A percentile compares a stretch with the other conserved stretches of the same genome.
Evolutionary conservation across 2,797 vertebrate species (phyloP).

Genomic region (Rhyacichthys aspro): DNA sequence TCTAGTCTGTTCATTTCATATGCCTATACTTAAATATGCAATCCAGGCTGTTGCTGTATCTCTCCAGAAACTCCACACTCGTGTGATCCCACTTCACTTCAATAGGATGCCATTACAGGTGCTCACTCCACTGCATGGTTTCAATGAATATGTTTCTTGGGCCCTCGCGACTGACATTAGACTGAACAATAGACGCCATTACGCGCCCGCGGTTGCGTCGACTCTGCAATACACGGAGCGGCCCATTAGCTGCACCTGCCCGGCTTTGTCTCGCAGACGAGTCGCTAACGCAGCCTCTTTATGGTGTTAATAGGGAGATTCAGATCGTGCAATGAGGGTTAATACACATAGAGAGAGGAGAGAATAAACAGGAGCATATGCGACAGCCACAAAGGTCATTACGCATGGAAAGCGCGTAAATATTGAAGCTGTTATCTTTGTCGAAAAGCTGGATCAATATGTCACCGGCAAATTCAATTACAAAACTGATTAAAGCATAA

Average conservation of each 20-base stretch:
- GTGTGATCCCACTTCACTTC: constrained; percentile 17
- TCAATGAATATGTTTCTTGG: constrained; percentile 41
- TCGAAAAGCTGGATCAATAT: constrained; percentile 61
- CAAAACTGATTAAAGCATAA: constrained; percentile 48
- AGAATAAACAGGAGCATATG: background rate
- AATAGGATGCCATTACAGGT: constrained; percentile 41
- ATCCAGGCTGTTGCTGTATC: background rate
- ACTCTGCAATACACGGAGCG: constrained; percentile 45
- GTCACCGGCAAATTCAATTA: constrained; percentile 58
- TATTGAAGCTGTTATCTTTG: constrained; percentile 55
- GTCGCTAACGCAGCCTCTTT: constrained; percentile 35
- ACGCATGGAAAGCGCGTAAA: too few relatives aligned
- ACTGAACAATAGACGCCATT: constrained; percentile 45
- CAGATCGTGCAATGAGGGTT: constrained; percentile 7
- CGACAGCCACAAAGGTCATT: too few relatives aligned
- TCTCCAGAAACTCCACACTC: constrained; percentile 19
- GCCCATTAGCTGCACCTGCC: constrained; percentile 43
- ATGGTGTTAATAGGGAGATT: constrained; percentile 40
- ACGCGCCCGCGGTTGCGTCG: constrained; percentile 21
- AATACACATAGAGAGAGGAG: constrained; percentile 44
- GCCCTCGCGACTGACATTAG: constrained; percentile 24
- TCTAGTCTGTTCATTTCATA: too few relatives aligned
- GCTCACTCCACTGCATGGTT: constrained; percentile 22
- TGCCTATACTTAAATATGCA: too few relatives aligned
- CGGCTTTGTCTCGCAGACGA: constrained; percentile 40